phyloP scores from a whole-genome alignment of 2,113 vertebrate genomes.

The Urocitellus parryii region DNA sequence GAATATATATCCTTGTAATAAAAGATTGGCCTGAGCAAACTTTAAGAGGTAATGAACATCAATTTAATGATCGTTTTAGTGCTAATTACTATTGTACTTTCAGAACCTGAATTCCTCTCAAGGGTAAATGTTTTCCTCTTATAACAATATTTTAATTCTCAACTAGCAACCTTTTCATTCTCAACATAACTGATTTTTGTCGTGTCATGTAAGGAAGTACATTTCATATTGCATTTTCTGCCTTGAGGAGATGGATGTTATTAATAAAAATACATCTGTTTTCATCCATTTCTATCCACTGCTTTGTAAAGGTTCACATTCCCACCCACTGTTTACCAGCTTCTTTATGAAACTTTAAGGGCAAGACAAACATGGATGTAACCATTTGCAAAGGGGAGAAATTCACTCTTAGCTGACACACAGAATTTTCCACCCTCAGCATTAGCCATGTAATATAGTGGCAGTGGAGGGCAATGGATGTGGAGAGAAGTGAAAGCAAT shows the following conservation, averaged over 20 bases:
- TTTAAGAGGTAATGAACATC: constrained; percentile 48
- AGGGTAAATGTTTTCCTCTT: constrained; percentile 26
- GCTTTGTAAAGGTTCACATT: constrained; percentile 30
- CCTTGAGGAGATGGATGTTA: constrained; percentile 2
- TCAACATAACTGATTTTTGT: neutral
- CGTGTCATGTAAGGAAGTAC: neutral
- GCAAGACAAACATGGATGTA: constrained; percentile 74
- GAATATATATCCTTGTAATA: constrained; percentile 35
- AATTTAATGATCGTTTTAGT: constrained; percentile 46
- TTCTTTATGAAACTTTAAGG: constrained; percentile 74
- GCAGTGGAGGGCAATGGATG: constrained; percentile 90
- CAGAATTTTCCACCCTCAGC: constrained; percentile 88
- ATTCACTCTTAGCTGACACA: constrained; percentile 87
- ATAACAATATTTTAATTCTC: constrained; percentile 53
- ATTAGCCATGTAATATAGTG: constrained; percentile 89
- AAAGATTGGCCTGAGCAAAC: constrained; percentile 45
- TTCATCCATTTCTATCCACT: neutral
- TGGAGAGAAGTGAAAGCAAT: constrained; percentile 91
- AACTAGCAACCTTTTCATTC: constrained; percentile 27
- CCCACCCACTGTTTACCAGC: constrained; percentile 5
- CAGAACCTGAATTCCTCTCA: constrained; percentile 35
- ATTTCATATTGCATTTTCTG: constrained; percentile 13
- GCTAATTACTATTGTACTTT: constrained; percentile 54
- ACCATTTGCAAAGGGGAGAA: constrained; percentile 84
- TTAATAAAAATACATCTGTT: constrained; percentile 4